Evolutionary conservation across 2,113 vertebrate species (phyloP), one percentile per base, ranked within the genome.

Genomic region (Callipepla californica): DNA sequence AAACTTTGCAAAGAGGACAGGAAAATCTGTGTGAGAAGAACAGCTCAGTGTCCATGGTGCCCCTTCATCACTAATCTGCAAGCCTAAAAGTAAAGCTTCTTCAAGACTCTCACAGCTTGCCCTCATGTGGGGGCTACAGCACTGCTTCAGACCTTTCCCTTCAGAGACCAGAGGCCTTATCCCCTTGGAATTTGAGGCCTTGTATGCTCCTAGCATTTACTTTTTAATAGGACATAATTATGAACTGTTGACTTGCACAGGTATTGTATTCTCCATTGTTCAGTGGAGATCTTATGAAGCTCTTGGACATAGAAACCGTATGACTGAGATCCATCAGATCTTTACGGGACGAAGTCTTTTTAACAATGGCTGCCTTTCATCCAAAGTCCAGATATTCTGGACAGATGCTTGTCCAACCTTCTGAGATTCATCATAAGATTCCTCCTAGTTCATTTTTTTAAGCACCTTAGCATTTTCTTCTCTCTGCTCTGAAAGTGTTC

Each of bases 71-170:
- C 21, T 25, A 2, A 11, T 34, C 63, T 42, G 18, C 4, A 2
- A 57, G 25, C 4, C 34, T 73, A 36, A 38, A 80, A 72, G 32
- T 51, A 20, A 20, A 40, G 2, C 3, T 85, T 61, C 68, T 40
- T 22, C 20, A 5, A 13, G 18, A 7, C 28, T 55, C n/a, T 62
- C 13, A 4, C 1, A 62, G 69, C 50, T n/a, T 47, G 38, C 10
- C 50, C 8, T 30, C 28, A 5, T 0, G 2, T 5, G 25, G 53
- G 48, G 76, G 2, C 30, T 63, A 11, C 30, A 36, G 0, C 6
- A 11, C 20, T 34, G 2, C 63, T 89, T 51, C 66, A 86, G 51
- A 40, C 19, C 40, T 76, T 76, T 3, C 16, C 4, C 3, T 45
- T 8, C n/a, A 21, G 47, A 87, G 28, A 45, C 7, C 4, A 7